Evolutionary conservation across 1,140 invertebrate species (phyloP), one percentile per base, ranked within the genome.

Genomic region (Lethrus apterus): DNA sequence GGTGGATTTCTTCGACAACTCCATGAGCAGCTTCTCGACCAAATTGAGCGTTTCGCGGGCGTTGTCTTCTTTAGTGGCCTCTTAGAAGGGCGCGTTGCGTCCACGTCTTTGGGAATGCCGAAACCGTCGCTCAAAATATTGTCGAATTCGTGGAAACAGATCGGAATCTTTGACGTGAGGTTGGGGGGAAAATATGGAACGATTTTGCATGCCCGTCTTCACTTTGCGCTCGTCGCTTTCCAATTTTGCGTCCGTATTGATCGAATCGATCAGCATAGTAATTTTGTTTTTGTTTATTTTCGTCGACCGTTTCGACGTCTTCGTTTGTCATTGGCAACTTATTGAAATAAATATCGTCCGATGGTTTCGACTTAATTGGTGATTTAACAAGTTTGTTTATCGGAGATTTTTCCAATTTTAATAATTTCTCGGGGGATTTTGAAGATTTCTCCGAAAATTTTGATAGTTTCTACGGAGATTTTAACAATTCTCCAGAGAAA

Each of bases 11-110:
- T 78, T 79, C 9, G 76, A 77, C 50, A 80, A 64, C 42, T 75
- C 77, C 71, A 85, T 75, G 41, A 84, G 67, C 10, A 89, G 65
- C 63, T 87, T 84, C 52, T 87, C 83, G 5, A 89, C 84, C 11
- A 89, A 65, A 68, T 86, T 81, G 18, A 84, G 63, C 0, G 86
- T 88, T 68, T 86, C 86, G 30, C 81, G 68, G 0, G 82, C 82
- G 56, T 73, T 80, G 46, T 83, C 79, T 50, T 83, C 85, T 62
- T 86, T 86, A 10, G 80, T 79, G 59, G 86, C 84, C 56, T 86
- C 83, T 58, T 84, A 83, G 51, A 83, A 80, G n/a, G n/a, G n/a
- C n/a, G 74, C 72, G 31, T 72, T 70, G 32, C 70, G 45, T 76
- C 73, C 50, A 78, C 75, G 33, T 81, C 80, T 33, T 78, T 74